These are phyloP conservation scores for Chaetorhynchus papuensis DNA, from an alignment of 2,113 vertebrate species.

Conservation along the genomic window DNA sequence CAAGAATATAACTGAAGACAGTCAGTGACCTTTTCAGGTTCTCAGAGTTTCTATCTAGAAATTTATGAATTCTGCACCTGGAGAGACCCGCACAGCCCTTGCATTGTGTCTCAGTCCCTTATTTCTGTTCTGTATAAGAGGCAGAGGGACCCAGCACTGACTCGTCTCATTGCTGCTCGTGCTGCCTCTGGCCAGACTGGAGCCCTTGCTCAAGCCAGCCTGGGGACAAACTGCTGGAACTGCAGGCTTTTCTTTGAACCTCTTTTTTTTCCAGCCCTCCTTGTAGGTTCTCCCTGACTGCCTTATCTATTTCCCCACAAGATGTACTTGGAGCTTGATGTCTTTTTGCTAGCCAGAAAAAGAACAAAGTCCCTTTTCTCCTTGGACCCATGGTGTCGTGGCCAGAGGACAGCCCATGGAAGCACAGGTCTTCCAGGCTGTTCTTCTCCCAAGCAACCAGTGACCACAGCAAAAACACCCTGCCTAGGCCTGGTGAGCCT, in stretches of 20 bases:
- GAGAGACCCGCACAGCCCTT: not conserved
- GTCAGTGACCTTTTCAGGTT: conserved; percentile 6
- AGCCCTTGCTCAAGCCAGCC: not conserved
- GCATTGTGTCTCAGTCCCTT: not conserved
- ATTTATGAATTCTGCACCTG: conserved; percentile 17
- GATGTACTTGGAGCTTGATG: not conserved
- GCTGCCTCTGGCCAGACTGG: not conserved
- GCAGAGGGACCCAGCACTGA: not conserved
- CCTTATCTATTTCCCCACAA: not conserved
- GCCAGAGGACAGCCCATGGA: not conserved
- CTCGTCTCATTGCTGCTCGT: not conserved
- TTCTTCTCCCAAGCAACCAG: not conserved
- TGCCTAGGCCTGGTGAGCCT: not conserved
- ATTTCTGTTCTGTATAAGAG: not conserved
- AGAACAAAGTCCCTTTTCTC: not conserved
- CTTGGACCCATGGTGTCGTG: not conserved
- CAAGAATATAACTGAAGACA: not conserved
- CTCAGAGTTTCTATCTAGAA: conserved; percentile 24
- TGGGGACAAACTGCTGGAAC: not conserved
- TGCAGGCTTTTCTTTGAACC: not conserved
- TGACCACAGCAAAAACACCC: not conserved
- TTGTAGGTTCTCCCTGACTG: not conserved
- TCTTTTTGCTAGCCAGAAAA: not conserved
- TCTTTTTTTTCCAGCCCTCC: not conserved
- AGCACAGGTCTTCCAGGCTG: not conserved